These are phyloP conservation scores for Megaceryle torquata DNA, from an alignment of 2,113 vertebrate genomes.

Conservation along the genomic window DNA sequence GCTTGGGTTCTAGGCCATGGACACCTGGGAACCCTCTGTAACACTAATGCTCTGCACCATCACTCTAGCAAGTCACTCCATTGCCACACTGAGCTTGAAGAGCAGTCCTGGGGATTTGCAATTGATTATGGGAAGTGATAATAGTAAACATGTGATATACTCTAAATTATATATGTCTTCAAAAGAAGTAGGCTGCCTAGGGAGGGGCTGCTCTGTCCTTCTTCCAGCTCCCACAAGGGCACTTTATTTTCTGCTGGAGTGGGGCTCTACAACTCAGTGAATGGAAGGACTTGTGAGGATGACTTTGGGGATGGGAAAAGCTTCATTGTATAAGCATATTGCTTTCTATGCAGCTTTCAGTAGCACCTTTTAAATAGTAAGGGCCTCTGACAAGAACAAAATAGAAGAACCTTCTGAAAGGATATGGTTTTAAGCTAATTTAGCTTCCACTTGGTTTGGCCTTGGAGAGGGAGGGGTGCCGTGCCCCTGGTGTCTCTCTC, in stretches of 20 bases:
- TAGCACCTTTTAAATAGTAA: background rate
- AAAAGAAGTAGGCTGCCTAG: background rate
- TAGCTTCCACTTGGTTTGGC: background rate
- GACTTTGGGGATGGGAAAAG: background rate
- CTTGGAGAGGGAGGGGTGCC: background rate
- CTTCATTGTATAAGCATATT: background rate
- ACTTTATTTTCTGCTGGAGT: background rate
- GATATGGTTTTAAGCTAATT: background rate
- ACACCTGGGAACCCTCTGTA: background rate
- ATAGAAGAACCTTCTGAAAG: background rate
- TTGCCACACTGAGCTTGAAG: background rate
- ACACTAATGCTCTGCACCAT: background rate
- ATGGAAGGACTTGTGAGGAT: background rate
- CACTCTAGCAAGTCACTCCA: background rate
- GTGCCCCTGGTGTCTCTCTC: background rate
- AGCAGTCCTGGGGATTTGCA: background rate
- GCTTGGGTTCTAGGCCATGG: background rate
- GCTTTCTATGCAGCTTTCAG: background rate
- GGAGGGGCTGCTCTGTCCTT: background rate
- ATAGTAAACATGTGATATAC: background rate
- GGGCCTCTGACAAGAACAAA: background rate
- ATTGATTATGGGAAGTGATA: background rate
- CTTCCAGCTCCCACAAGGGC: background rate
- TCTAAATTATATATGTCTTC: background rate
- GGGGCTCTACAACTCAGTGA: background rate